Evolutionary conservation across 2,888 invertebrate species (phyloP), one percentile per base, ranked within the genome.

Genomic region (Eupithecia exiguata): DNA sequence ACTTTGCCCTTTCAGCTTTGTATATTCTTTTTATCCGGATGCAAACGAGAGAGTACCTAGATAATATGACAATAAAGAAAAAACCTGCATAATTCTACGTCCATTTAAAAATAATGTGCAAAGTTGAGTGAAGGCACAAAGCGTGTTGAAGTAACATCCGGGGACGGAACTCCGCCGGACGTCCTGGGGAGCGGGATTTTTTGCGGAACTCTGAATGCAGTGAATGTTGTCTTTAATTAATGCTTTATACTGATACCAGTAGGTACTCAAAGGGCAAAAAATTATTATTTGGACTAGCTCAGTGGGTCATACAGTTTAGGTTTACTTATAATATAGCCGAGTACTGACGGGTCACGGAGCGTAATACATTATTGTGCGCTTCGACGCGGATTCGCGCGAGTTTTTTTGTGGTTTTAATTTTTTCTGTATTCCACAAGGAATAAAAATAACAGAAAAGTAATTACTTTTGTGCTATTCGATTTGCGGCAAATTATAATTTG

Each of bases 101-200:
- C 35, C 35, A 62, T 62, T 62, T 9, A 0, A 46, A 71, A 71
- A 69, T 71, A 61, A 71, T 53, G 62, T 71, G 35, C 5, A 53
- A 75, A 75, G 53, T 69, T 75, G 66, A 70, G 68, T 72, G 68
- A 66, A 70, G 68, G 74, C 70, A 70, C 68, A 75, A 70, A 71
- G 75, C 68, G 67, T 74, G 75, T 70, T 70, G 70, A 73, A 68
- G 72, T 75, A 46, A 68, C 75, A 58, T 73, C 73, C 74, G 74
- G 67, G 36, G 67, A 21, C 72, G 73, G 76, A 71, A 73, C 70
- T 68, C 69, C 68, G 53, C 63, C 75, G 71, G 73, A 73, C 62
- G 21, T 76, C 73, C 76, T 73, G 69, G 49, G 73, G 61, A 61
- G 40, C 46, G 69, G 71, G 66, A 53, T 73, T 72, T 73, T 76